Evolutionary conservation across 2,888 invertebrate species (phyloP), one percentile per base, ranked within the genome.

Genomic region (Cerastoderma edule): DNA sequence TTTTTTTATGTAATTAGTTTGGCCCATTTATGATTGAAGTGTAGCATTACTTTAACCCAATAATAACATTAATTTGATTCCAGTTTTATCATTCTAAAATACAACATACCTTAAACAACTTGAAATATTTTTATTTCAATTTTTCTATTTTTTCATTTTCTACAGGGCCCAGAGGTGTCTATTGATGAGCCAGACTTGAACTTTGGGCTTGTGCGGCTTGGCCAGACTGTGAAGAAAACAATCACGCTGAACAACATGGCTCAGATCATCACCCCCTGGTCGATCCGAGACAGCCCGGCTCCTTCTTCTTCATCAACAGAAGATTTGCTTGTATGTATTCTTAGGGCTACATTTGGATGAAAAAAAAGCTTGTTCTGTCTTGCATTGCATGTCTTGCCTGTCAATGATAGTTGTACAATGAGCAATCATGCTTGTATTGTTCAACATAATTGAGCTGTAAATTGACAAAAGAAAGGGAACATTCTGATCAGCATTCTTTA

Each of bases 141-240:
- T 32, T 57, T 2, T n/a, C n/a, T n/a, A n/a, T n/a, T n/a, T n/a
- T n/a, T n/a, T n/a, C n/a, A n/a, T 50, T 68, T n/a, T 22, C 70
- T 77, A 30, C 74, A 92, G 92, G 92, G 92, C 5, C 91, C 92
- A 30, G 92, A 92, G 67, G 74, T 92, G 13, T 72, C 67, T 0
- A 86, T 93, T 24, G 91, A 90, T 63, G 86, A 91, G 33, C 87
- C 92, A 5, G 89, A 90, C 64, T 68, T 92, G 19, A 89, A 92
- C 85, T 92, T 92, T 88, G 92, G 92, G 32, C 83, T 93, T 39
- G 89, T 92, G 27, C 80, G 89, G 27, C 75, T 92, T 13, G 92
- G 92, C 13, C 81, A 89, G 56, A 80, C 78, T 0, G 87, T 80
- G 16, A 75, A 71, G 66, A 85, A 78, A 65, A 75, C 83, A 54